Conservation (phyloP, 2,113 vertebrate genomes). For the Pipra filicauda region DNA sequence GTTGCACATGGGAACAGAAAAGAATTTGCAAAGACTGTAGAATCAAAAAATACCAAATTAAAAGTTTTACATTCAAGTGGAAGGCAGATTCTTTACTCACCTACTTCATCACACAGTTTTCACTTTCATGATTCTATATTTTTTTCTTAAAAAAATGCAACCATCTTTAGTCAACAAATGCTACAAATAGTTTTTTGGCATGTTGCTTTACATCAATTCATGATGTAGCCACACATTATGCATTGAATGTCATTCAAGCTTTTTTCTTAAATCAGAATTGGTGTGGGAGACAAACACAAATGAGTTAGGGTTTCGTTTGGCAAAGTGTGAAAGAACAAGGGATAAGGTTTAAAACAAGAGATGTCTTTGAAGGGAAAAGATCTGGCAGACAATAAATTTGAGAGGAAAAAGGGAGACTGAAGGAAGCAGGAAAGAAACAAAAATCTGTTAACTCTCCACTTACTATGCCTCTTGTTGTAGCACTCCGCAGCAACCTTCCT, state of each 20-base stretch:
- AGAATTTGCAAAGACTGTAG: neutral
- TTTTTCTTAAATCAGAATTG: neutral
- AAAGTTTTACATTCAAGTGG: neutral
- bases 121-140: neutral
- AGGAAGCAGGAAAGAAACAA: neutral
- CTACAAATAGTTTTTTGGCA: neutral
- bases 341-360: neutral
- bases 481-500: neutral
- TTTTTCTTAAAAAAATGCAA: neutral
- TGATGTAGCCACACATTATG: neutral
- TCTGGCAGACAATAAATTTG: neutral
- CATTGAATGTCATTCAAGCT: neutral
- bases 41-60: neutral
- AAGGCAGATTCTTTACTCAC: neutral
- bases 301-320: neutral
- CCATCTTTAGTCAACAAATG: neutral
- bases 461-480: neutral
- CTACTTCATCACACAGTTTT: neutral
- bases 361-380: neutral
- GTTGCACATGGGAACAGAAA: neutral
- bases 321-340: neutral
- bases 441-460: neutral
- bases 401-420: neutral
- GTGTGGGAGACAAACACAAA: neutral
- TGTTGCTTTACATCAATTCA: neutral